These are phyloP conservation scores for Rattus rattus DNA, from an alignment of 2,113 vertebrate genomes.

Conservation along the genomic window DNA sequence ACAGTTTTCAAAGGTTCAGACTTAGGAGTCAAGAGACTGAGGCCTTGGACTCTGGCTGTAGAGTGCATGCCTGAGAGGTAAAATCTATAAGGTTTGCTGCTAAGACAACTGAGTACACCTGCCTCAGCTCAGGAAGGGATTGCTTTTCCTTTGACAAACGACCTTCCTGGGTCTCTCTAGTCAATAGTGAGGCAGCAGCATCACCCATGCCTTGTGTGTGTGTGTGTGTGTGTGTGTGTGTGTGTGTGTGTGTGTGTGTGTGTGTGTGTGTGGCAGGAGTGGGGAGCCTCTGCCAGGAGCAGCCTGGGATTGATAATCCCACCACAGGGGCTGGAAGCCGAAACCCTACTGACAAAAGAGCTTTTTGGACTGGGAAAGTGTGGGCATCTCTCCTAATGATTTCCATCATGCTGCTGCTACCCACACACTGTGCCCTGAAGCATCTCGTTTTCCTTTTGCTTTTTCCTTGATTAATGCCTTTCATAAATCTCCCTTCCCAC, in stretches of 20 bases:
- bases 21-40: neutral
- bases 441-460: constrained; percentile 81
- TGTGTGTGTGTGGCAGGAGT: too few relatives aligned
- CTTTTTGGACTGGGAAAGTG: constrained; percentile 26
- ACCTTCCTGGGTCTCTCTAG: neutral
- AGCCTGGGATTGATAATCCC: constrained; percentile 72
- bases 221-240: too few relatives aligned
- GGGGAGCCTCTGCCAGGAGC: constrained; percentile 31
- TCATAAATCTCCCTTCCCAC: constrained; percentile 73
- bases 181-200: neutral
- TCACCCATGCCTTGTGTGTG: neutral
- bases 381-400: constrained; percentile 62
- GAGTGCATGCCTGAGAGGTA: fast-evolving
- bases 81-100: neutral
- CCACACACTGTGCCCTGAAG: constrained; percentile 77
- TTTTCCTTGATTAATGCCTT: constrained; percentile 79
- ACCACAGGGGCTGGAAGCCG: constrained; percentile 62
- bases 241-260: too few relatives aligned
- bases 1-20: neutral
- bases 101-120: neutral
- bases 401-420: constrained; percentile 77
- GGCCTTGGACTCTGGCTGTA: neutral
- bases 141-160: neutral
- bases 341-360: constrained; percentile 70
- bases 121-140: neutral